Evolutionary conservation across 2,888 invertebrate genomes (phyloP), one percentile per base, ranked within the genome.

Genomic region (Heliconius sara): DNA sequence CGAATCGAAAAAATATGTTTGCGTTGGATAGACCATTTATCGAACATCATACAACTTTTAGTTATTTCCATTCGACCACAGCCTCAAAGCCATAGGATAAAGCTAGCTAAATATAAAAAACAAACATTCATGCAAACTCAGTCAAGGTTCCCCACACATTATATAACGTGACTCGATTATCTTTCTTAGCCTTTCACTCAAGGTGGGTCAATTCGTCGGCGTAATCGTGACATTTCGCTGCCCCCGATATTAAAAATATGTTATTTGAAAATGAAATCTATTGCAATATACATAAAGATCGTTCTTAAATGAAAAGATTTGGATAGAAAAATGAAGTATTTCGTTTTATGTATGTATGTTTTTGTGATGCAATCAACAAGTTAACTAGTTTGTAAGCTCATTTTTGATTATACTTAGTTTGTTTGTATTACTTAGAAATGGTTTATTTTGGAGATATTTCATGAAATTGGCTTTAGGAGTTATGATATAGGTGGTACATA

Each of bases 81-180:
- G 3, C 9, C 3, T 22, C 1, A 7, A n/a, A n/a, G 60, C n/a
- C 60, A 12, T 4, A 60, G n/a, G 22, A 3, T 13, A 25, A n/a
- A 43, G 22, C 34, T 43, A 43, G 22, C 39, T 13, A 71, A 47
- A 47, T 47, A 57, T 1, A 57, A 34, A 30, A 30, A 68, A 68
- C n/a, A n/a, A 34, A 73, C 57, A 25, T 16, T 60, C 65, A 25
- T 6, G 4, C 47, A 82, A 86, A 83, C 83, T 84, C 70, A 81
- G 86, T 85, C 85, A 87, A 86, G 87, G 86, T 84, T 78, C 63
- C 57, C 78, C 71, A 77, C 80, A 83, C 79, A 71, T 83, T 85
- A 83, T 83, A 80, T 81, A 83, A 82, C 43, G 60, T 75, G 72
- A 39, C 80, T 79, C 79, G 79, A 80, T 83, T 81, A 81, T 82